These are phyloP conservation scores for Piscicola geometra DNA, from an alignment of 2,888 invertebrate genomes.

Conservation along the genomic window DNA sequence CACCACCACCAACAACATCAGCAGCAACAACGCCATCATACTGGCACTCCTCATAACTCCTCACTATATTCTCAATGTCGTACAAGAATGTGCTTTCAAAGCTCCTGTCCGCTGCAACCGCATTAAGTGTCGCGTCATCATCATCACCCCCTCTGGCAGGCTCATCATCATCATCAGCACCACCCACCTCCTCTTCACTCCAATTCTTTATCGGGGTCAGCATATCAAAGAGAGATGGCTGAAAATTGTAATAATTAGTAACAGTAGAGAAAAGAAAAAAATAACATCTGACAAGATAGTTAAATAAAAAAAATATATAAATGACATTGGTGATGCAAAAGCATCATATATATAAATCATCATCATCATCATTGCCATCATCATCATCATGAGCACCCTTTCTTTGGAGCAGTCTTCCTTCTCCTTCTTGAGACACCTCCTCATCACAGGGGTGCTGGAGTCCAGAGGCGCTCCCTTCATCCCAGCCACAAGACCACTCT, in stretches of 20 bases:
- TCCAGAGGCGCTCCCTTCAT: no score
- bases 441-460: no score
- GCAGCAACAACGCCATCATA: background rate
- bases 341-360: background rate
- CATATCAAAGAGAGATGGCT: background rate
- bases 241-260: background rate
- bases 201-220: no score
- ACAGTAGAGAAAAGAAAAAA: background rate
- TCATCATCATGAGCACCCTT: background rate
- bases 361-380: slow-evolving; percentile 7
- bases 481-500: no score
- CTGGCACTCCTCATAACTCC: background rate
- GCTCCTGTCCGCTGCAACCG: no score
- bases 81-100: no score
- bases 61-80: no score
- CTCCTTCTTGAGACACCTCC: no score
- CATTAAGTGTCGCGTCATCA: no score
- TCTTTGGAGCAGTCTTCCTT: background rate
- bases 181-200: no score
- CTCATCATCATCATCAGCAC: background rate
- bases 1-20: background rate
- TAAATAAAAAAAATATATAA: background rate
- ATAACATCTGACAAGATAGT: background rate
- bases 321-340: background rate
- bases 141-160: no score